These are phyloP conservation scores for Anabas testudineus DNA, from an alignment of 2,797 vertebrate genomes.

Conservation along the genomic window DNA sequence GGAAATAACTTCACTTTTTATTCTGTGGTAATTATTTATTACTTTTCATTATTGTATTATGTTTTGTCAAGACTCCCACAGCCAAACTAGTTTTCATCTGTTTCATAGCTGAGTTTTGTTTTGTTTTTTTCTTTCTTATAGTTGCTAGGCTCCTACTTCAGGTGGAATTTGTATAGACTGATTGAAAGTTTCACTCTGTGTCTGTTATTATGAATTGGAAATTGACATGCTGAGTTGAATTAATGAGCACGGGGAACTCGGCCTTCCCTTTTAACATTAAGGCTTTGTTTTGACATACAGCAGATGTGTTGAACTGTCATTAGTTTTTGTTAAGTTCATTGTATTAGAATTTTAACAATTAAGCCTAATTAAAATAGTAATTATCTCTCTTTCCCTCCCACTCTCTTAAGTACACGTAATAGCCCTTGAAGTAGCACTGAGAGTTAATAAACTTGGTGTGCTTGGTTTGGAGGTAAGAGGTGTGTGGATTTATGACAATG, in stretches of 20 bases:
- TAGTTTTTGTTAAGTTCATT: constrained; percentile 35
- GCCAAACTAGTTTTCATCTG: neutral
- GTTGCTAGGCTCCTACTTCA: neutral
- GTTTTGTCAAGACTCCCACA: neutral
- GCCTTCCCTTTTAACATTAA: constrained; percentile 14
- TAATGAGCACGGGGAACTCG: constrained; percentile 47
- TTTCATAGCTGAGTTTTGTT: neutral
- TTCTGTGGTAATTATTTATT: neutral
- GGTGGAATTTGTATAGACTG: constrained; percentile 16
- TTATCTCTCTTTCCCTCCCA: neutral
- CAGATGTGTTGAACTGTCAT: constrained; percentile 1
- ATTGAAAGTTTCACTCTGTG: constrained; percentile 23
- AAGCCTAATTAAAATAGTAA: constrained; percentile 46
- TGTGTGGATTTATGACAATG: constrained; percentile 25
- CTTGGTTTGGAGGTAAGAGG: constrained; percentile 28
- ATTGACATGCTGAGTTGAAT: constrained; percentile 33
- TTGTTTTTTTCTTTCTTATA: neutral
- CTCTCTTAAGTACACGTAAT: constrained; percentile 7
- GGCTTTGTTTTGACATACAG: constrained; percentile 21
- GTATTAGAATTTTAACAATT: constrained; percentile 37
- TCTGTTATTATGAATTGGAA: constrained; percentile 44
- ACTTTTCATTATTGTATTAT: neutral
- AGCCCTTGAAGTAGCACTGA: constrained; percentile 28
- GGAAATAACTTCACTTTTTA: neutral
- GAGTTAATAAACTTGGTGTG: constrained; percentile 41